Conservation (phyloP, 1,140 invertebrate species). For the Lysiphlebus fabarum region DNA sequence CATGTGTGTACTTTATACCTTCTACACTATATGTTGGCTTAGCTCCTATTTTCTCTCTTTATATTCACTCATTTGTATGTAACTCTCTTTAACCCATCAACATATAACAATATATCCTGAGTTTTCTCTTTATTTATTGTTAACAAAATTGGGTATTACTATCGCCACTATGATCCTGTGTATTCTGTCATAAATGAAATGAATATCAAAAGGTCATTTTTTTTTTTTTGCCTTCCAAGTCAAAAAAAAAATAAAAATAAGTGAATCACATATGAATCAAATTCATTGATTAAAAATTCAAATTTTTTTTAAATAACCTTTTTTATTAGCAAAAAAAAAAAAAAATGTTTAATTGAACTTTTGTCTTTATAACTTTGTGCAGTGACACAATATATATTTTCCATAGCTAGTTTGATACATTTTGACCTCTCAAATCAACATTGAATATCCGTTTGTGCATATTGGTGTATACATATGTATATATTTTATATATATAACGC, state of each 20-base stretch:
- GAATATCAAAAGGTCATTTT: too few relatives aligned
- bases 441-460: slow-evolving; percentile 13
- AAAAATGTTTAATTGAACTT: too few relatives aligned
- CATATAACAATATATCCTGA: background rate
- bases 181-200: too few relatives aligned
- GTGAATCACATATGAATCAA: too few relatives aligned
- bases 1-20: slow-evolving; percentile 14
- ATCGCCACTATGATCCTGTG: too few relatives aligned
- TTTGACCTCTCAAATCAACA: slow-evolving; percentile 20
- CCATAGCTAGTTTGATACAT: slow-evolving; percentile 3
- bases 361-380: slow-evolving; percentile 18
- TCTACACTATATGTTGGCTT: slow-evolving; percentile 11
- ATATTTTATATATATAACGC: background rate
- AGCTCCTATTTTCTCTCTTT: slow-evolving; percentile 11
- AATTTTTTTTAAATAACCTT: too few relatives aligned
- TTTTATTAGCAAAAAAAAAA: too few relatives aligned
- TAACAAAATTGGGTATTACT: too few relatives aligned
- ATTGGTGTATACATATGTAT: too few relatives aligned
- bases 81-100: background rate
- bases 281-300: too few relatives aligned
- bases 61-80: background rate
- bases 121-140: background rate
- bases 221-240: too few relatives aligned
- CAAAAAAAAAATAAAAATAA: too few relatives aligned
- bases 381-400: slow-evolving; percentile 25